phyloP scores from a whole-genome alignment of 2,888 invertebrate species.

The Apoda limacodes region DNA sequence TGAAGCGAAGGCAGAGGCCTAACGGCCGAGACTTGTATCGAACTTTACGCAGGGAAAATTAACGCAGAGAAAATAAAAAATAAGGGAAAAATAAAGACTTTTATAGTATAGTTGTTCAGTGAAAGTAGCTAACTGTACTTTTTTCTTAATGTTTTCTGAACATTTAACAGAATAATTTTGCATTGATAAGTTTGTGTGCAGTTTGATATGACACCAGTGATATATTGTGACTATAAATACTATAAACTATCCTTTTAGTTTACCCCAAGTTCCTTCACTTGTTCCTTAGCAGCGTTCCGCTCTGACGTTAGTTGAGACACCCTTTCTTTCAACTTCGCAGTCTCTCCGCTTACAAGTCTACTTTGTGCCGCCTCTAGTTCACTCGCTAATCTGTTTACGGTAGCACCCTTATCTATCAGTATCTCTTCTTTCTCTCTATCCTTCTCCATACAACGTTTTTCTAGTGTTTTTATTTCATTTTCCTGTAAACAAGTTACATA shows the following conservation, averaged over 20 bases:
- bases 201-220: background rate
- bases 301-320: constrained; percentile 54
- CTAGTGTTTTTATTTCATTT: constrained; percentile 64
- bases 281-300: constrained; percentile 58
- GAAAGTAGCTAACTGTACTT: background rate
- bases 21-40: no score
- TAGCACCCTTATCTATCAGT: constrained; percentile 71
- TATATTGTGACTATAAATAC: background rate
- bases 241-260: constrained; percentile 17
- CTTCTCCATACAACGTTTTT: constrained; percentile 64
- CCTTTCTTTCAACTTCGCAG: constrained; percentile 47
- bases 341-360: constrained; percentile 49
- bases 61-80: no score
- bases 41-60: no score
- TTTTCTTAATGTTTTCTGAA: background rate
- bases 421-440: constrained; percentile 72
- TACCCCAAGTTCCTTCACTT: constrained; percentile 65
- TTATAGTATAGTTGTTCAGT: background rate
- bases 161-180: no score
- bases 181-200: no score
- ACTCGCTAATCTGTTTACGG: constrained; percentile 71
- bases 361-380: constrained; percentile 73
- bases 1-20: no score
- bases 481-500: constrained; percentile 45
- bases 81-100: no score